phyloP scores from a whole-genome alignment of 2,113 vertebrate genomes.

The Trochalopteron elliotii region DNA sequence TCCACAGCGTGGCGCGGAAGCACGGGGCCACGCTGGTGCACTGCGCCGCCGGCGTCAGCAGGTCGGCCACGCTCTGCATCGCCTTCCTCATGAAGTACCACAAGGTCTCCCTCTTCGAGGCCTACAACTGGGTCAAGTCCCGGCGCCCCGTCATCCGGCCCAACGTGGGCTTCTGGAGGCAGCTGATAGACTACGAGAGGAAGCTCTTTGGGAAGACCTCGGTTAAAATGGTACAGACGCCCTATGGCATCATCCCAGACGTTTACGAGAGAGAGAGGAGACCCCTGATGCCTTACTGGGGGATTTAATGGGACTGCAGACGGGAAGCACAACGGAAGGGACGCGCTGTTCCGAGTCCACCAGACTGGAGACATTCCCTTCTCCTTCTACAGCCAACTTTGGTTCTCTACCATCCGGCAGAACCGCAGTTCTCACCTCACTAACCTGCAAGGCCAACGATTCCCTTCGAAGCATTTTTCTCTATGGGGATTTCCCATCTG shows the following conservation, averaged over 20 bases:
- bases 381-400: conserved; percentile 28
- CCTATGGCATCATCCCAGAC: conserved; percentile 91
- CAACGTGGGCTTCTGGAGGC: conserved; percentile 96
- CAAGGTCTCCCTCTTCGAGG: conserved; percentile 89
- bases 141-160: conserved; percentile 92
- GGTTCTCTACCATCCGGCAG: conserved; percentile 43
- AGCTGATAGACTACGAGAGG: conserved; percentile 95
- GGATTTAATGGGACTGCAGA: conserved; percentile 74
- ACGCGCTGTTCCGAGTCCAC: not conserved
- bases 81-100: conserved; percentile 99
- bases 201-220: conserved; percentile 94
- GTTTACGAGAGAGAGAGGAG: conserved; percentile 92
- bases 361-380: conserved; percentile 13
- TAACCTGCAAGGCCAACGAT: conserved; percentile 54
- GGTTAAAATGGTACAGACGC: conserved; percentile 97
- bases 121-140: conserved; percentile 94
- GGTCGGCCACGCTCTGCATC: conserved; percentile 93
- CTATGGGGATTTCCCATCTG: conserved; percentile 11
- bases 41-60: conserved; percentile 93
- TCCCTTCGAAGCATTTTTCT: conserved; percentile 33
- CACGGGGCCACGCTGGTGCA: conserved; percentile 92
- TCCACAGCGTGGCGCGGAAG: conserved; percentile 93
- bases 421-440: conserved; percentile 56
- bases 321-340: conserved; percentile 27
- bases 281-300: conserved; percentile 93